Evolutionary conservation across 2,113 vertebrate genomes (phyloP).

Genomic region (Microtus oregoni): DNA sequence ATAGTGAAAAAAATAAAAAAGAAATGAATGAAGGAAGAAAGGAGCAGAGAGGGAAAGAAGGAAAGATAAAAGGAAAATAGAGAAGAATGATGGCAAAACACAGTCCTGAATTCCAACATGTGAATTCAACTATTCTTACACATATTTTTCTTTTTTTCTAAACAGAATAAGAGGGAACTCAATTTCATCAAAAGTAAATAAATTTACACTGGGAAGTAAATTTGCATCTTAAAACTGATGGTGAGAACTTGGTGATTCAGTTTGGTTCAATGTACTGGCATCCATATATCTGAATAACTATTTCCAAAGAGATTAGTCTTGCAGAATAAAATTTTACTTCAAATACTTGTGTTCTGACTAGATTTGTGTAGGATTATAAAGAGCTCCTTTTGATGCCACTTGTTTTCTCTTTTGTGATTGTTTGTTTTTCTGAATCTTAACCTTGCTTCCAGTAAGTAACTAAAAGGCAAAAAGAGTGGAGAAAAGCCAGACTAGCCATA

Average conservation of each 20-base stretch:
- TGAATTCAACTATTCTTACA: neutral
- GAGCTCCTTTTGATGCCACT: neutral
- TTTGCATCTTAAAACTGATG: neutral
- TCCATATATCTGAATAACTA: neutral
- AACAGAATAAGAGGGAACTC: neutral
- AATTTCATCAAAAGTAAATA: constrained; percentile 6
- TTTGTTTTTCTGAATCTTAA: constrained; percentile 4
- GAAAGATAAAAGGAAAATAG: no score
- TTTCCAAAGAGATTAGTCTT: constrained; percentile 50
- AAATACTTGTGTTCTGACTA: neutral
- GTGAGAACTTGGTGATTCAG: neutral
- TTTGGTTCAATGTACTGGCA: constrained; percentile 17
- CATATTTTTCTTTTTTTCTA: neutral
- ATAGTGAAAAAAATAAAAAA: neutral
- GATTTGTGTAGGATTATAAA: constrained; percentile 3
- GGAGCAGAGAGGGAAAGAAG: neutral
- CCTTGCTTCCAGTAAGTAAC: constrained; percentile 10
- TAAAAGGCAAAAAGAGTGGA: neutral
- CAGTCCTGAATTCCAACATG: no score
- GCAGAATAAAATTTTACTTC: constrained; percentile 23
- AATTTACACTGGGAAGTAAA: constrained; percentile 29
- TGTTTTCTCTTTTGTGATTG: neutral
- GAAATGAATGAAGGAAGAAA: neutral
- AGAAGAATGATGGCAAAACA: neutral
- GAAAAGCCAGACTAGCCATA: neutral